Percentiles rank a stretch among this genome's conserved stretches.
These are phyloP conservation scores for Kryphioiulus occultus DNA, from an alignment of 2,888 invertebrate species.

Conservation along the genomic window DNA sequence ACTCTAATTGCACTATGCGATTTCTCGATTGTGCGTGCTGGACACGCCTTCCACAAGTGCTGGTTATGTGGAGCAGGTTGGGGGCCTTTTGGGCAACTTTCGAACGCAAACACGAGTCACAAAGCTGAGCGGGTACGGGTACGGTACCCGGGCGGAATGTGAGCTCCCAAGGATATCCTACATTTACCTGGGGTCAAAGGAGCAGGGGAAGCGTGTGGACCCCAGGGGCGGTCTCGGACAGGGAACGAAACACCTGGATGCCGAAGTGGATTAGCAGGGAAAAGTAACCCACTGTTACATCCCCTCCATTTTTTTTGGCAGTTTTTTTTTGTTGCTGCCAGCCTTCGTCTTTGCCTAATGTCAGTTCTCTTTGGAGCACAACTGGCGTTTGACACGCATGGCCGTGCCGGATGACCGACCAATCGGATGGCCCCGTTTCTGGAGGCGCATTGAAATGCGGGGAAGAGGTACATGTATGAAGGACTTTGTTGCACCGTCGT, in stretches of 20 bases:
- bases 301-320: not conserved
- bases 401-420: slow-evolving; percentile 2
- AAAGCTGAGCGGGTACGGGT: not conserved
- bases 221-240: not conserved
- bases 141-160: not conserved
- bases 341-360: not conserved
- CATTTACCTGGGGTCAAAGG: slow-evolving; percentile 28
- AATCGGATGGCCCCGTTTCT: slow-evolving; percentile 35
- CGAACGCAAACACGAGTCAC: not conserved
- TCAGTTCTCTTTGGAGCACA: slow-evolving; percentile 13
- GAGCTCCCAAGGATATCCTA: slow-evolving; percentile 30
- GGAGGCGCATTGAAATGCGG: not conserved
- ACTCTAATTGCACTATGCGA: not conserved
- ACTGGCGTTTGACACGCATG: slow-evolving; percentile 33
- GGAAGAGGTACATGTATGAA: not conserved
- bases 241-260: slow-evolving; percentile 11
- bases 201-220: not conserved
- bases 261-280: slow-evolving; percentile 20
- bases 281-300: not conserved
- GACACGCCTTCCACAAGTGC: not conserved
- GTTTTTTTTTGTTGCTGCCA: not conserved
- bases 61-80: not conserved
- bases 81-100: not conserved
- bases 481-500: not conserved
- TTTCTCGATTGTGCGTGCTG: not conserved